Evolutionary conservation across 2,888 invertebrate genomes (phyloP), one percentile per base, ranked within the genome.

Genomic region (Thereva nobilitata): DNA sequence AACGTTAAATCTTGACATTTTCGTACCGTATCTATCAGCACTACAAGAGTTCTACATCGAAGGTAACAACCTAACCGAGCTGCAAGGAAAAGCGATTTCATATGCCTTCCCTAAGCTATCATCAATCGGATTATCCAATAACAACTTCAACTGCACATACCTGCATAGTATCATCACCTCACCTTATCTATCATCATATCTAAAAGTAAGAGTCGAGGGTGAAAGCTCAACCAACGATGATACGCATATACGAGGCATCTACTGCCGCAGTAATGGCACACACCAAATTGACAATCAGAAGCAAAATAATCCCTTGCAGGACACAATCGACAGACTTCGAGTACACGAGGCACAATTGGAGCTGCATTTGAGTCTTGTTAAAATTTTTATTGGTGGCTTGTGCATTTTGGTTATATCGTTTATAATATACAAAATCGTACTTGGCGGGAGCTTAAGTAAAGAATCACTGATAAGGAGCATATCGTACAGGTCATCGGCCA

Each of bases 1-100:
- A 1, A 77, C 79, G 59, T 75, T 84, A 38, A 78, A 80, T 72
- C 65, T 80, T 69, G 79, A 80, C 50, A 72, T 80, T 4, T 80
- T 80, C 70, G 76, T 78, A 49, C 80, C 80, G 1, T 79, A 79
- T 59, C 64, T 80, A 68, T 71, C 70, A 3, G 78, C 77, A 38
- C 69, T 80, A 0, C 73, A 77, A 55, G 75, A 76, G 50, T 77
- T 80, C 40, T 75, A 73, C 12, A 72, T 80, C 6, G 79, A 80
- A 59, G 80, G 79, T 12, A 80, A 80, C 65, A 74, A 75, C 35
- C 68, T 80, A 35, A 73, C 71, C 0, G 79, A 80, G 57, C 72
- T 80, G 3, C 73, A 75, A 38, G 79, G 79, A 35, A 76, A 75
- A 66, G 75, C 74, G 9, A 77, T 80, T 57, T 72, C 77, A 0